A percentile compares a stretch with the other conserved stretches of the same genome.
Evolutionary conservation across 2,113 vertebrate species (phyloP).

Genomic region (Pelecanus crispus): DNA sequence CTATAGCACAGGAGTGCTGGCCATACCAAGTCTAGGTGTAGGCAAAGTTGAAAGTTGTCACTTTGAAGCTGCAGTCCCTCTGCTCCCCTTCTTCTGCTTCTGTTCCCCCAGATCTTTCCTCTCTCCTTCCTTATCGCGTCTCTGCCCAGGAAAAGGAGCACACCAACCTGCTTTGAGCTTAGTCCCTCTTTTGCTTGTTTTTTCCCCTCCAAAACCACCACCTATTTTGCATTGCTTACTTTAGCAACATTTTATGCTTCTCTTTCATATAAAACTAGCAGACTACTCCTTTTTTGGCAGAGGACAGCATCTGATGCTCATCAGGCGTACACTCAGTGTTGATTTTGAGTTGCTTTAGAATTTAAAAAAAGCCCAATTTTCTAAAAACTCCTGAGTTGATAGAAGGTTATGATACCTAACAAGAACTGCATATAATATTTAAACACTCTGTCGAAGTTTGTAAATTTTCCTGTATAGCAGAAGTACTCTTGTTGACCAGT

Average conservation of each 20-base stretch:
- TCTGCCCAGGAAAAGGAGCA: not conserved
- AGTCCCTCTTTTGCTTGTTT: not conserved
- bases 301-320: rapidly evolving
- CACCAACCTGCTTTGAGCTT: not conserved
- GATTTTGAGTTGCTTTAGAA: not conserved
- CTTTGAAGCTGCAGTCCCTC: not conserved
- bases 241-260: not conserved
- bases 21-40: not conserved
- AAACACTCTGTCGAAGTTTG: not conserved
- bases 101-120: rapidly evolving
- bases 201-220: not conserved
- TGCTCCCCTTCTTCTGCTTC: not conserved
- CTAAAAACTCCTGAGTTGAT: not conserved
- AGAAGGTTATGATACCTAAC: not conserved
- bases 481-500: not conserved
- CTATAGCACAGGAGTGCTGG: not conserved
- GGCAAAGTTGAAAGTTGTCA: not conserved
- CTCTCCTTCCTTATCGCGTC: not conserved
- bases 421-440: not conserved
- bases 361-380: not conserved
- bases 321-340: not conserved
- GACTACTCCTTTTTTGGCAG: not conserved
- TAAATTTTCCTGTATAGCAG: not conserved
- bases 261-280: not conserved
- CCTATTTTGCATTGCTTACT: not conserved